Conservation (phyloP, 2,797 vertebrate species). For the Dryobates pubescens region DNA sequence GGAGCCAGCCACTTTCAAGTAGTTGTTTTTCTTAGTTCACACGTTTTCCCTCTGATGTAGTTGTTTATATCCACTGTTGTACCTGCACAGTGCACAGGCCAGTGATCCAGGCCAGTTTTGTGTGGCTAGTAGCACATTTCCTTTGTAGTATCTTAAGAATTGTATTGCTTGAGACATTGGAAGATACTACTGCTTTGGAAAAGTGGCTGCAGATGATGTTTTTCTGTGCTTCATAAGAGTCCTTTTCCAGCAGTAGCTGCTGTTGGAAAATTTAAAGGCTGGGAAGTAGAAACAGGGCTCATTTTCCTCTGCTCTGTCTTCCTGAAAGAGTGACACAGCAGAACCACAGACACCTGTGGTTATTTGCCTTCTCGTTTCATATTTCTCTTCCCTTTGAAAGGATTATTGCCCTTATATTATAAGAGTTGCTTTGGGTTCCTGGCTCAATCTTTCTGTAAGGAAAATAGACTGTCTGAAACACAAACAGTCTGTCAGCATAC, state of each 20-base stretch:
- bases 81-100: background rate
- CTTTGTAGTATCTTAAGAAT: background rate
- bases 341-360: background rate
- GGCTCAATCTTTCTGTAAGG: background rate
- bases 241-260: background rate
- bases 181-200: background rate
- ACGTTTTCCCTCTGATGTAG: background rate
- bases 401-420: background rate
- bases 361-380: background rate
- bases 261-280: background rate
- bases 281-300: background rate
- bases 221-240: background rate
- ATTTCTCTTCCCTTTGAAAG: background rate
- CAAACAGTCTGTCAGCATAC: background rate
- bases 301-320: background rate
- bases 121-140: background rate
- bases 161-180: background rate
- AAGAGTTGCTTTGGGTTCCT: background rate
- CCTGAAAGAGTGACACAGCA: background rate
- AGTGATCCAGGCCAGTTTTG: background rate
- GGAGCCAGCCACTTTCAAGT: background rate
- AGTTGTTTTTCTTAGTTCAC: background rate
- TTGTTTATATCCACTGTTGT: background rate
- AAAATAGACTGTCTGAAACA: background rate
- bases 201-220: background rate